phyloP scores from a whole-genome alignment of 2,113 vertebrate species.

The Festucalex cinctus region DNA sequence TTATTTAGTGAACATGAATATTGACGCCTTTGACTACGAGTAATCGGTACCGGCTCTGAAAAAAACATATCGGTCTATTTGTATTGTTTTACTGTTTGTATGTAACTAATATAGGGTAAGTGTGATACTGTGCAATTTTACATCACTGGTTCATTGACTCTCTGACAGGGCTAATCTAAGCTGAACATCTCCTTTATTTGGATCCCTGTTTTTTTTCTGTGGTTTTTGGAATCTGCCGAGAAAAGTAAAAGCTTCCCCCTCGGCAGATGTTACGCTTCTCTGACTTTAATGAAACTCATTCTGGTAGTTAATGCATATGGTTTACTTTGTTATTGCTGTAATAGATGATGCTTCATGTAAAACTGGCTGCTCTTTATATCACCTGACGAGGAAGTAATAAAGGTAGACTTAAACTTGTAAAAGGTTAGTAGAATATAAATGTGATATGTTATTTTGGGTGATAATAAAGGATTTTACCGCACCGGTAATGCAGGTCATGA shows the following conservation, averaged over 20 bases:
- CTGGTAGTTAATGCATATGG: background rate
- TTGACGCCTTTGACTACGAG: too few relatives aligned
- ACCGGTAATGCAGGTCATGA: conserved; percentile 15
- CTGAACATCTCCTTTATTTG: background rate
- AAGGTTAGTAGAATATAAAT: background rate
- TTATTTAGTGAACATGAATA: too few relatives aligned
- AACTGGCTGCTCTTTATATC: background rate
- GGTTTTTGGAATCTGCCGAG: background rate
- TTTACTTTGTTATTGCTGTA: conserved; percentile 1
- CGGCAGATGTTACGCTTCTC: background rate
- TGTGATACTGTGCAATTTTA: too few relatives aligned
- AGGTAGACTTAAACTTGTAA: background rate
- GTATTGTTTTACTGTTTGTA: too few relatives aligned
- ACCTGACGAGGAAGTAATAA: background rate
- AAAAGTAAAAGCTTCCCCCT: background rate
- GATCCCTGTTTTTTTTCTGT: background rate
- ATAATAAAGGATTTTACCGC: conserved; percentile 13
- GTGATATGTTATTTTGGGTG: conserved; percentile 20
- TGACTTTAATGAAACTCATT: background rate
- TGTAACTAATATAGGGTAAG: too few relatives aligned
- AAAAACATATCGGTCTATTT: too few relatives aligned
- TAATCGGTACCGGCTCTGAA: too few relatives aligned
- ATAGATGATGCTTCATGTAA: too few relatives aligned
- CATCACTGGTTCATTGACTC: background rate
- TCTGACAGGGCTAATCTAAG: background rate